phyloP scores from a whole-genome alignment of 2,888 invertebrate genomes.

The Chloromyia formosa region DNA sequence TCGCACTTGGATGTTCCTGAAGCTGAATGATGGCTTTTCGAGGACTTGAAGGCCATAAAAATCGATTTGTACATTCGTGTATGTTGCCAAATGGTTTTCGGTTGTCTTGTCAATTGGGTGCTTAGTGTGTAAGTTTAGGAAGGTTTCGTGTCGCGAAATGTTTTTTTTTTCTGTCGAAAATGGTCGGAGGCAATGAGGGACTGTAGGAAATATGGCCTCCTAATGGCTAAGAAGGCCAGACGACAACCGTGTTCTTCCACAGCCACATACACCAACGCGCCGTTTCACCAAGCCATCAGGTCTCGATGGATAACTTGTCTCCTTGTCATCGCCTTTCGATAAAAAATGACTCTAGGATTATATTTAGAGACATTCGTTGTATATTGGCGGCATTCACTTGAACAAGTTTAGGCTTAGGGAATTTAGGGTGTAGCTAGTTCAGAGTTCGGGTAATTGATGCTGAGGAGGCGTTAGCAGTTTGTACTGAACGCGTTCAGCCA shows the following conservation, averaged over 20 bases:
- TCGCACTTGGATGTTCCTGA: constrained; percentile 10
- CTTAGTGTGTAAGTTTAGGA: constrained; percentile 31
- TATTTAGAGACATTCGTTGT: background rate
- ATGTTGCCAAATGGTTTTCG: constrained; percentile 39
- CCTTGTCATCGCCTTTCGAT: background rate
- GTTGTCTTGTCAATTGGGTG: constrained; percentile 43
- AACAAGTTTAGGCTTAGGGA: no score
- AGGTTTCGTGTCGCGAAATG: background rate
- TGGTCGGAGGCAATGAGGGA: background rate
- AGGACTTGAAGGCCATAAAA: constrained; percentile 41
- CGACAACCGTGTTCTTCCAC: background rate
- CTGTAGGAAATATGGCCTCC: background rate
- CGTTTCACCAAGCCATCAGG: background rate
- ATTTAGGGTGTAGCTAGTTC: no score
- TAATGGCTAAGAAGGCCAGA: background rate
- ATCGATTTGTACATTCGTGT: constrained; percentile 38
- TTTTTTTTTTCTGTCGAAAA: no score
- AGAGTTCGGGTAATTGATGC: no score
- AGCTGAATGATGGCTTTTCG: constrained; percentile 37
- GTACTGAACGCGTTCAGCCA: no score
- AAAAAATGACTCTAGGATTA: background rate
- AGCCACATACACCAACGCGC: background rate
- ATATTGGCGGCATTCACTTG: background rate
- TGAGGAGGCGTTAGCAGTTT: no score
- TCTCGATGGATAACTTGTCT: background rate